Conservation (phyloP, 2,113 vertebrate genomes). For the Eurypyga helias region DNA sequence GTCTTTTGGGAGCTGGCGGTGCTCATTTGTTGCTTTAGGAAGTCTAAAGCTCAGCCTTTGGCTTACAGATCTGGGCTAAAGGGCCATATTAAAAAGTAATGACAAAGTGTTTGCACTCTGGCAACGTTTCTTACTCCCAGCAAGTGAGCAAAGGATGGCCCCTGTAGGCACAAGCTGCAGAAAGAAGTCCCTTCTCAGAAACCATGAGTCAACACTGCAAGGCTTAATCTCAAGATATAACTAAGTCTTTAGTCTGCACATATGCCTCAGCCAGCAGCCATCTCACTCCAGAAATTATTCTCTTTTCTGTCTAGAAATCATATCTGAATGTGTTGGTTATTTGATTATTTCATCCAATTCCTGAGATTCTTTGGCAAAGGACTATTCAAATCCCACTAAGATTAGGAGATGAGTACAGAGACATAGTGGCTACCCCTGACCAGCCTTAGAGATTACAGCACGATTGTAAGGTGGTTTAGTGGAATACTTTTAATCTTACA, state of each 20-base stretch:
- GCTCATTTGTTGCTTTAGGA: neutral
- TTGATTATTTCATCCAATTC: neutral
- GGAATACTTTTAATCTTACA: neutral
- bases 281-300: neutral
- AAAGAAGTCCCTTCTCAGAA: neutral
- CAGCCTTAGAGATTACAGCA: neutral
- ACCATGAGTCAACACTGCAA: neutral
- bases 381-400: neutral
- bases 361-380: neutral
- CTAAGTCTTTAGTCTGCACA: neutral
- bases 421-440: neutral
- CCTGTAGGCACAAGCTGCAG: neutral
- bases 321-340: neutral
- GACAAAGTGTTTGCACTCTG: neutral
- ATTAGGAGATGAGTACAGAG: neutral
- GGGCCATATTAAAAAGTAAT: neutral
- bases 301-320: neutral
- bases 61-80: neutral
- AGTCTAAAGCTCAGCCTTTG: neutral
- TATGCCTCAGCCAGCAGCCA: neutral
- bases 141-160: rapidly evolving
- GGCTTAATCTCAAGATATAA: neutral
- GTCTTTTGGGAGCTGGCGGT: neutral
- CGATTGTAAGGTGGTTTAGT: neutral
- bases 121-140: neutral